Base-by-base conservation (phyloP, 92 coral and sea anemone species). In the Phenganax subtilis region DNA sequence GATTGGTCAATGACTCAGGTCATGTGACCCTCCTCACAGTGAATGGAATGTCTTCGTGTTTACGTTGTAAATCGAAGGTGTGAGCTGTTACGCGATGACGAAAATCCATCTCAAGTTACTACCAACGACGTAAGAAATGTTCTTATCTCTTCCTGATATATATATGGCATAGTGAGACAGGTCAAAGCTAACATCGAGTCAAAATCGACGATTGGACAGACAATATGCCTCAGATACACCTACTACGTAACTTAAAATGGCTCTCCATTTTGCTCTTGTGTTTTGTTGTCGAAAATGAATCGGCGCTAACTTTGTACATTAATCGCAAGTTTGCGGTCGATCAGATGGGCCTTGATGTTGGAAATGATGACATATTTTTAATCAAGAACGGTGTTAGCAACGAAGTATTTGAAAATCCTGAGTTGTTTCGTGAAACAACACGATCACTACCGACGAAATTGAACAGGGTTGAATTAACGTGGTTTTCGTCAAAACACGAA, bases 41-140 rank as follows among this genome's bases (percentile, higher is more conserved):
- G 83, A 79, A 79, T 79, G 83, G 83, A 79, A 79, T 79, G 73
- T 64, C 54, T 29, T 59, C 20, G 83, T 79, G 83, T 79, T 79
- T 79, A 79, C 83, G 83, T 79, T 63, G 83, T 79, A 16, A 56
- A 47, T 59, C 57, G 59, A 79, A 79, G 83, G 83, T 79, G 83
- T 79, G 83, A 79, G 12, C 27, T 59, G 59, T 61, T 20, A 16
- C 51, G 72, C 6, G 15, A 52, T 68, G 47, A 12, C 47, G 31
- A 30, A 3, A 10, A 10, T 16, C 12, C 73, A 8, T 68, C 73
- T 68, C 73, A 51, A 52, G 47, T 68, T 68, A 68, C 73, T 68
- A 68, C 47, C 2, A 37, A 5, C 73, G 73, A 14, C 30, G 54
- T 28, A 30, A 68, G 73, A 68, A 68, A 30, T 68, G 54, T 30